These are phyloP conservation scores for Acanthornis magna DNA, from an alignment of 2,797 vertebrate species.

Conservation along the genomic window DNA sequence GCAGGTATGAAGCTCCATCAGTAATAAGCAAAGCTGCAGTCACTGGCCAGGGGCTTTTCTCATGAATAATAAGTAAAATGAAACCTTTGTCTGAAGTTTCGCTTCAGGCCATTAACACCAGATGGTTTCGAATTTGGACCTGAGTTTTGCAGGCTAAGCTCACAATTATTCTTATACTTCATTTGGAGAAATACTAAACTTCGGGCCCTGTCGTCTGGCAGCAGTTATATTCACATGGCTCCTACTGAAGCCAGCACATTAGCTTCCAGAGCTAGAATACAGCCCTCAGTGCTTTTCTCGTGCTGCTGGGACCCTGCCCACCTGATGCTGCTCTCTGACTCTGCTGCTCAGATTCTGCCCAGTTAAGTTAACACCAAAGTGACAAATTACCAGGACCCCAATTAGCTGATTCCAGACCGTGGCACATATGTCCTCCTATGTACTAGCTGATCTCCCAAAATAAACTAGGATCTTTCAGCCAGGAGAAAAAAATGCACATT, in stretches of 20 bases:
- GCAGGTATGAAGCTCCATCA: background rate
- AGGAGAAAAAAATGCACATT: background rate
- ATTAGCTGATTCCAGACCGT: background rate
- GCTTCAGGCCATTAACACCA: slow-evolving; percentile 2
- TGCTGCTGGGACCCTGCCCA: background rate
- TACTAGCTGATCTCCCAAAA: background rate
- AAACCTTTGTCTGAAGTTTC: slow-evolving; percentile 2
- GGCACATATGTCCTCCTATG: background rate
- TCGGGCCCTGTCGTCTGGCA: background rate
- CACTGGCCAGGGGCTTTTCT: background rate
- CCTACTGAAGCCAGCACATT: background rate
- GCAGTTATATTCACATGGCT: background rate
- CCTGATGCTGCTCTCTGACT: background rate
- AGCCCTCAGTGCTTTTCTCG: background rate
- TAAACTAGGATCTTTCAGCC: background rate
- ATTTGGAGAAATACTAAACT: background rate
- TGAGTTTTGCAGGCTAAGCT: background rate
- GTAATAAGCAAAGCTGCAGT: background rate
- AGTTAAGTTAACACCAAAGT: background rate
- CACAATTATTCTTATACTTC: slow-evolving; percentile 6
- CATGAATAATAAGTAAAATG: background rate
- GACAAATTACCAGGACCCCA: background rate
- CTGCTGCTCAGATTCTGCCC: background rate
- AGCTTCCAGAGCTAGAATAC: background rate
- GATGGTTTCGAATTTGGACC: background rate